phyloP scores from a whole-genome alignment of 2,888 invertebrate genomes.

The Apotomis betuletana region DNA sequence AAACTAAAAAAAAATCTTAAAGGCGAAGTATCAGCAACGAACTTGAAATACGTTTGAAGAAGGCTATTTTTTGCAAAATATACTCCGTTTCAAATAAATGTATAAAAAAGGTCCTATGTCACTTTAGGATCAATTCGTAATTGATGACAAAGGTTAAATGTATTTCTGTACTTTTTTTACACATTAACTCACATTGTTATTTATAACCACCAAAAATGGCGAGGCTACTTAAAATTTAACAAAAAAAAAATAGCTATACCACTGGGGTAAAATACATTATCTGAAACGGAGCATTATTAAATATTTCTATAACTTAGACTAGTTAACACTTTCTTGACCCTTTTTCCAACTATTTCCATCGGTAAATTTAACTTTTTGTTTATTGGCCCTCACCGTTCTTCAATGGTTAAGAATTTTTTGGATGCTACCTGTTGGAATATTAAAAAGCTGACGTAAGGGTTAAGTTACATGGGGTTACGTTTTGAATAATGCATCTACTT shows the following conservation, averaged over 20 bases:
- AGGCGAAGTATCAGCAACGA: slow-evolving; percentile 1
- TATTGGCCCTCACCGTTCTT: too few relatives aligned
- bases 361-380: too few relatives aligned
- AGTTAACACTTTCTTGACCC: slow-evolving; percentile 18
- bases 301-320: slow-evolving; percentile 18
- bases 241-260: not conserved
- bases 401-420: too few relatives aligned
- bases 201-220: too few relatives aligned
- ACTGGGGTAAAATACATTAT: not conserved
- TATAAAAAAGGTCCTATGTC: not conserved
- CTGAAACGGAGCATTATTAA: not conserved
- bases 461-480: too few relatives aligned
- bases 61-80: slow-evolving; percentile 6
- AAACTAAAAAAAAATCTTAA: slow-evolving; percentile 1
- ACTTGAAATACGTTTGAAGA: slow-evolving; percentile 1
- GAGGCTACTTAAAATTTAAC: not conserved
- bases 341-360: not conserved
- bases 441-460: too few relatives aligned
- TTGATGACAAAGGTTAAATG: too few relatives aligned
- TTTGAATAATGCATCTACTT: too few relatives aligned
- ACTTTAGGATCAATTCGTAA: not conserved
- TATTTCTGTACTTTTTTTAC: too few relatives aligned
- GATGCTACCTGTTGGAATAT: too few relatives aligned
- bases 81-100: slow-evolving; percentile 13
- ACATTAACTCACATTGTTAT: too few relatives aligned